Conservation (phyloP, 2,113 vertebrate species). For the Lagopus muta region DNA sequence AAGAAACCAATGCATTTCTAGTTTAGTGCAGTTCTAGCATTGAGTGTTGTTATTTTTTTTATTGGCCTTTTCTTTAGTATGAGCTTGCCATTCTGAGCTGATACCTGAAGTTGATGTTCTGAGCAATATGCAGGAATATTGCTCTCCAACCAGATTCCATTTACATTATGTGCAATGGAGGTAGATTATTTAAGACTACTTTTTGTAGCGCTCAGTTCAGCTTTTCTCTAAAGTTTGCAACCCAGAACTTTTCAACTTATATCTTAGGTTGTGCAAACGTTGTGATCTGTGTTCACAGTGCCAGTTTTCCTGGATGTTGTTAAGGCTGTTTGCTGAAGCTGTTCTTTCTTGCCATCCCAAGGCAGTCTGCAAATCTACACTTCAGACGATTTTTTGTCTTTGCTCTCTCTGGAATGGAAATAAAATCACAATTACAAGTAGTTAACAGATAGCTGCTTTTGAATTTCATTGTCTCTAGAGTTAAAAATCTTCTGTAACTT, state of each 20-base stretch:
- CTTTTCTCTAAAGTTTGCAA: not conserved
- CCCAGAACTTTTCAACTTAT: not conserved
- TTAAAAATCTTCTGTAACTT: not conserved
- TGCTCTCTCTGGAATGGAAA: not conserved
- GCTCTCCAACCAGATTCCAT: not conserved
- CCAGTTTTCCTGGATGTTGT: not conserved
- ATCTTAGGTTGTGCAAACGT: not conserved
- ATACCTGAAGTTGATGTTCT: not conserved
- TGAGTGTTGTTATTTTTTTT: not conserved
- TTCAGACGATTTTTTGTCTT: not conserved
- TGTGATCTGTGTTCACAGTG: not conserved
- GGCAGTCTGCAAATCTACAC: not conserved
- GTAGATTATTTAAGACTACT: not conserved
- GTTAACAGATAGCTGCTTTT: not conserved
- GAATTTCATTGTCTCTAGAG: not conserved
- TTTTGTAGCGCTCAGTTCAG: not conserved
- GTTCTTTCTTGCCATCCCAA: not conserved
- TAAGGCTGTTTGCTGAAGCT: not conserved
- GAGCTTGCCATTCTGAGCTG: not conserved
- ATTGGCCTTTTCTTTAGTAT: accelerated
- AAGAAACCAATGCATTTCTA: not conserved
- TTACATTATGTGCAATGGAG: not conserved
- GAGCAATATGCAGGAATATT: not conserved
- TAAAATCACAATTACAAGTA: not conserved
- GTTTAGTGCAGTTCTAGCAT: not conserved